A percentile compares a stretch with the other conserved stretches of the same genome.
Evolutionary conservation across 2,888 invertebrate species (phyloP).

Genomic region (Bellardia bayeri): DNA sequence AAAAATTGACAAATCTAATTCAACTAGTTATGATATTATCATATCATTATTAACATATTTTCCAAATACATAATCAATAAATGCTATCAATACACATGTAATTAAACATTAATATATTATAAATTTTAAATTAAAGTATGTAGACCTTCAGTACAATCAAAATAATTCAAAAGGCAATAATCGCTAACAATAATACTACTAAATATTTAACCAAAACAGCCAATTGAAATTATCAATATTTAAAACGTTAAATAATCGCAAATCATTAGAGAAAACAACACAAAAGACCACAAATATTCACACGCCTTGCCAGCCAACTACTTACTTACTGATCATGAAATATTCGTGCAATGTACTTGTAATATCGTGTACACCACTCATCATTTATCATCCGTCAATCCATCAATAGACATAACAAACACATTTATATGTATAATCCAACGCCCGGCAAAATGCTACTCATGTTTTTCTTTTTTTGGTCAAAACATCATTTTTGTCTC

Average conservation of each 20-base stretch:
- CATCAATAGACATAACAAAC: slow-evolving; percentile 28
- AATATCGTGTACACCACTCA: slow-evolving; percentile 11
- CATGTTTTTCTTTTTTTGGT: background rate
- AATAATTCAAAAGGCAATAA: background rate
- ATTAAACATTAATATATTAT: slow-evolving; percentile 3
- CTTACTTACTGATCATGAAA: background rate
- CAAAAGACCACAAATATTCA: slow-evolving; percentile 34
- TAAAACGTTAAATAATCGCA: slow-evolving; percentile 3
- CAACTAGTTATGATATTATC: background rate
- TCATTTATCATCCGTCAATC: slow-evolving; percentile 9
- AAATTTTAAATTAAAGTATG: background rate
- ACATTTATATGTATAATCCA: slow-evolving; percentile 26
- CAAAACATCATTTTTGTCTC: background rate
- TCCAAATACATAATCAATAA: background rate
- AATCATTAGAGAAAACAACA: slow-evolving; percentile 6
- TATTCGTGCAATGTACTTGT: slow-evolving; percentile 8
- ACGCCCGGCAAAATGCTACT: slow-evolving; percentile 11
- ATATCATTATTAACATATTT: background rate
- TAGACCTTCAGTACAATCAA: slow-evolving; percentile 10
- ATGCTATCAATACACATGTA: slow-evolving; percentile 2
- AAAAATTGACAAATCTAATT: background rate
- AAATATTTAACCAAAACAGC: background rate
- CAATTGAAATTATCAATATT: slow-evolving; percentile 19
- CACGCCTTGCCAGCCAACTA: slow-evolving; percentile 18
- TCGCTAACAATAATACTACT: slow-evolving; percentile 7